These are phyloP conservation scores for Aphodius granarius DNA, from an alignment of 2,888 invertebrate species.

Conservation along the genomic window DNA sequence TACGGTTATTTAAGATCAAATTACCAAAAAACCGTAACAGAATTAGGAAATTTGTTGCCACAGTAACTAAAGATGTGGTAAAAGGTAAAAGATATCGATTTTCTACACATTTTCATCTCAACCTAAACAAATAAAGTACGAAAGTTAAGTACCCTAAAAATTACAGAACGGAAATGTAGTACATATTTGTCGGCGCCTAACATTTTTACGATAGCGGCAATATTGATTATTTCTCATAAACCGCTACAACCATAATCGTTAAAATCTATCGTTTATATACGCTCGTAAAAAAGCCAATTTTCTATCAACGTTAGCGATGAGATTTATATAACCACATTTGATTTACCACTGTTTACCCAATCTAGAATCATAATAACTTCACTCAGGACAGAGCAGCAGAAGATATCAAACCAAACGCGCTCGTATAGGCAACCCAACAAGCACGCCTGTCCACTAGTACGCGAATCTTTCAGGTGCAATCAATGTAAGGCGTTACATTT, in stretches of 20 bases:
- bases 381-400: background rate
- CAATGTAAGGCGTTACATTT: too few relatives aligned
- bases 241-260: background rate
- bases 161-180: too few relatives aligned
- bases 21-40: too few relatives aligned
- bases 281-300: background rate
- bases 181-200: background rate
- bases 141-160: too few relatives aligned
- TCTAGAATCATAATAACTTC: background rate
- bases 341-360: background rate
- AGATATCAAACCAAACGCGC: background rate
- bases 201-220: background rate
- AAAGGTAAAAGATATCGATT: too few relatives aligned
- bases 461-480: background rate
- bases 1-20: too few relatives aligned
- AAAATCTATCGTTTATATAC: background rate
- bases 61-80: too few relatives aligned
- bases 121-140: too few relatives aligned
- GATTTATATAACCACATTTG: background rate
- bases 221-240: background rate
- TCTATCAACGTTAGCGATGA: background rate
- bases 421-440: background rate
- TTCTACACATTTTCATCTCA: too few relatives aligned
- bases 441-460: background rate
- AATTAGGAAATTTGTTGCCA: too few relatives aligned